These are phyloP conservation scores for Corvus moneduloides DNA, from an alignment of 2,113 vertebrate species.

Conservation along the genomic window DNA sequence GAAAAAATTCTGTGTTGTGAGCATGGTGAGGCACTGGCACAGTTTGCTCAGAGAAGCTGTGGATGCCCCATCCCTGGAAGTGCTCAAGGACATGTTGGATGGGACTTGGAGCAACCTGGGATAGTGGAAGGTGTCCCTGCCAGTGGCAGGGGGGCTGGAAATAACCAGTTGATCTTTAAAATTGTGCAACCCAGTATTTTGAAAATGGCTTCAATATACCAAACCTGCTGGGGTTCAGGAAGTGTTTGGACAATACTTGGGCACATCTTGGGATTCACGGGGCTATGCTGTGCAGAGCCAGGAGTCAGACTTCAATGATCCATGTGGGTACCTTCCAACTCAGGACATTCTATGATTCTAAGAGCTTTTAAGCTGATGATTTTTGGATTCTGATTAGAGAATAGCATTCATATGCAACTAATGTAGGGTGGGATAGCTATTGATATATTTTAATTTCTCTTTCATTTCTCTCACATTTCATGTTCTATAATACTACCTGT, in stretches of 20 bases:
- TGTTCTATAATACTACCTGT: not conserved
- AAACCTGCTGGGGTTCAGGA: not conserved
- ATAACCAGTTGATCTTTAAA: not conserved
- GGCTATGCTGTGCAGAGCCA: not conserved
- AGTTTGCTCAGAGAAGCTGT: not conserved
- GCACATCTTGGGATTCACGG: not conserved
- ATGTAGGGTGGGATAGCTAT: not conserved
- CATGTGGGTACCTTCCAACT: not conserved
- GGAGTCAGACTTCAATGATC: too few relatives aligned
- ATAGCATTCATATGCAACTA: not conserved
- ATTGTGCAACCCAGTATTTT: not conserved
- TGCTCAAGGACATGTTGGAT: not conserved
- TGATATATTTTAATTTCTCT: not conserved
- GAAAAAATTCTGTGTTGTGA: not conserved
- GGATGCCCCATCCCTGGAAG: not conserved
- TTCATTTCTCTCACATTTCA: not conserved
- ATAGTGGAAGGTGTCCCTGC: not conserved
- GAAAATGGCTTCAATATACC: not conserved
- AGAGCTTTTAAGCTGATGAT: not conserved
- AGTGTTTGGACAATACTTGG: not conserved
- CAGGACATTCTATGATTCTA: not conserved
- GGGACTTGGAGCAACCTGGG: too few relatives aligned
- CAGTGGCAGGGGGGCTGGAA: not conserved
- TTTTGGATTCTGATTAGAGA: not conserved
- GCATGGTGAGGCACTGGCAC: rapidly evolving